Percentiles rank a stretch among this genome's conserved stretches.
Conservation (phyloP, 2,888 invertebrate species). For the Melanchra persicariae region DNA sequence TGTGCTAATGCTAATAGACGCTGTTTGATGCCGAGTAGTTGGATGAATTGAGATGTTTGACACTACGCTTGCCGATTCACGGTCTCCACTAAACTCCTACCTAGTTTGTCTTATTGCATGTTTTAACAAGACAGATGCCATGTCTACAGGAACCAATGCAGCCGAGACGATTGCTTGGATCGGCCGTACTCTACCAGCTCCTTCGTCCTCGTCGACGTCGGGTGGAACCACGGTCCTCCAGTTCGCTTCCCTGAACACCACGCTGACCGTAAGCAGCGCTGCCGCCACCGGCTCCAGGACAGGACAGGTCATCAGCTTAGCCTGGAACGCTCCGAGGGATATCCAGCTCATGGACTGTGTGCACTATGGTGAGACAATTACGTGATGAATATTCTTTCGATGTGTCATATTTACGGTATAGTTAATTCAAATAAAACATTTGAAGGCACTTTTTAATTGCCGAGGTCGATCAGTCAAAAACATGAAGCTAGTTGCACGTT, state of each 20-base stretch:
- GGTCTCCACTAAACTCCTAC: background rate
- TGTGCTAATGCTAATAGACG: too few relatives aligned
- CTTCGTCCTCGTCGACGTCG: background rate
- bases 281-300: conserved; percentile 6
- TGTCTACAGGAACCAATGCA: conserved; percentile 22
- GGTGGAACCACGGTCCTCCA: background rate
- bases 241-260: conserved; percentile 8
- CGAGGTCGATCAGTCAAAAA: too few relatives aligned
- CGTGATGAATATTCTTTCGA: background rate
- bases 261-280: conserved; percentile 6
- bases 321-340: conserved; percentile 30
- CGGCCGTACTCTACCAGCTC: conserved; percentile 11
- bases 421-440: too few relatives aligned
- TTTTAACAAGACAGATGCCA: background rate
- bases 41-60: too few relatives aligned
- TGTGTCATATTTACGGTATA: background rate
- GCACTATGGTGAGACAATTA: conserved; percentile 37
- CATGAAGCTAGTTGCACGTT: too few relatives aligned
- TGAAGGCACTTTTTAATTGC: too few relatives aligned
- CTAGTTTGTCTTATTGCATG: background rate
- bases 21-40: too few relatives aligned
- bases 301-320: conserved; percentile 33
- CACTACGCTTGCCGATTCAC: background rate
- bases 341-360: conserved; percentile 29
- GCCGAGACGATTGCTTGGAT: conserved; percentile 37